Percentiles rank a stretch among this genome's conserved stretches.
phyloP scores from a whole-genome alignment of 2,888 invertebrate species.

The Tachystola acroxantha region DNA sequence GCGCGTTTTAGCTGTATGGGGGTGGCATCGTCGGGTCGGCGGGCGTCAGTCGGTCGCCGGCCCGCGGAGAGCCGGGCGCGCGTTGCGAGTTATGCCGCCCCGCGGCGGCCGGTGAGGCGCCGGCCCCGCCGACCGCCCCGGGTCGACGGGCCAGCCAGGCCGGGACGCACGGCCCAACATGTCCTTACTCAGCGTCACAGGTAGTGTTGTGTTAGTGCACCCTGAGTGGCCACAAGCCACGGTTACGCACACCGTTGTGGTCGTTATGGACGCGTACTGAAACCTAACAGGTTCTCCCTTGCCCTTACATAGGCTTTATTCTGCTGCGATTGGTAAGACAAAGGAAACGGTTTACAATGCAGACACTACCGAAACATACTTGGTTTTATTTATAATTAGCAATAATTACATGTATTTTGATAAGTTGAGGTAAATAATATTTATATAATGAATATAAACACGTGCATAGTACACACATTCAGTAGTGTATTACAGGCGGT shows the following conservation, averaged over 20 bases:
- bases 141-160: constrained; percentile 73
- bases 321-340: not conserved
- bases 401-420: too few relatives aligned
- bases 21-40: too few relatives aligned
- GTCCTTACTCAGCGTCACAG: constrained; percentile 79
- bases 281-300: constrained; percentile 37
- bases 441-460: too few relatives aligned
- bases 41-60: constrained; percentile 66
- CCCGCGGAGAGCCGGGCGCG: constrained; percentile 66
- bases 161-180: constrained; percentile 65
- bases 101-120: constrained; percentile 77
- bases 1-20: too few relatives aligned
- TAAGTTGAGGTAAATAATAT: too few relatives aligned
- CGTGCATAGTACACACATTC: too few relatives aligned
- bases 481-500: too few relatives aligned
- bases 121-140: constrained; percentile 77
- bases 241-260: constrained; percentile 43
- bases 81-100: constrained; percentile 68
- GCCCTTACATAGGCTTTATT: not conserved
- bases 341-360: not conserved
- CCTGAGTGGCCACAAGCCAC: constrained; percentile 38
- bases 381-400: too few relatives aligned
- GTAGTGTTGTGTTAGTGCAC: constrained; percentile 27
- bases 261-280: constrained; percentile 48
- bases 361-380: not conserved